Evolutionary conservation across 2,888 invertebrate species (phyloP), one percentile per base, ranked within the genome.

Genomic region (Hyposoter dolosus): DNA sequence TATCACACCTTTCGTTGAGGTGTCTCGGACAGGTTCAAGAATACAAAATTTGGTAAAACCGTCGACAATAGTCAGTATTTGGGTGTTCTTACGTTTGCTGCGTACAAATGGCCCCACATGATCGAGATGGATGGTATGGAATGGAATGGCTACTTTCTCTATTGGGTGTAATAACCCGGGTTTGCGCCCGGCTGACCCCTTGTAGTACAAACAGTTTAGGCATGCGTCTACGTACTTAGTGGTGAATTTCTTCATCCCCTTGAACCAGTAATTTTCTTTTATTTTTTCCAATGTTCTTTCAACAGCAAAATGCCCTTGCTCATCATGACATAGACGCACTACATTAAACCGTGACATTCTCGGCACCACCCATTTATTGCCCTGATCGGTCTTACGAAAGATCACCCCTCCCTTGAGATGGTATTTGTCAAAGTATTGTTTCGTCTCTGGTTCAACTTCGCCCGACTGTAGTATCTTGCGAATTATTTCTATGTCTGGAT

Each of bases 401-500:
- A 65, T 32, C 17, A 32, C 63, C 32, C 32, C 63, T 32, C 35
- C 63, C 32, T 65, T 65, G 32, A 65, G 63, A 17, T 28, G 12
- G 12, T 65, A 65, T 2, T 28, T 32, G 17, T 65, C 32, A 32
- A 65, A 65, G 32, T 32, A 65, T 65, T 88, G 82, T 35, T 85
- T 82, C 1, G 76, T 83, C 10, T 85, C 82, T 0, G 88, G 68
- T 56, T 84, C 80, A 12, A 28, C 50, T 23, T 85, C 74, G 5
- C 87, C 89, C 0, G 87, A 76, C 68, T 82, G 75, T 1, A 86
- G 19, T 32, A 89, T 83, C 35, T 84, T 82, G 1, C 63, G 40
- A 65, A 88, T 89, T 17, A 85, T 50, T 17, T 83, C 83, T 10
- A 89, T 82, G 28, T 82, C 83, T 2, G 82, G 50, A 60, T 89